A percentile compares a stretch with the other conserved stretches of the same genome.
Conservation (phyloP, 2,797 vertebrate species). For the Eurystomus glaucurus region DNA sequence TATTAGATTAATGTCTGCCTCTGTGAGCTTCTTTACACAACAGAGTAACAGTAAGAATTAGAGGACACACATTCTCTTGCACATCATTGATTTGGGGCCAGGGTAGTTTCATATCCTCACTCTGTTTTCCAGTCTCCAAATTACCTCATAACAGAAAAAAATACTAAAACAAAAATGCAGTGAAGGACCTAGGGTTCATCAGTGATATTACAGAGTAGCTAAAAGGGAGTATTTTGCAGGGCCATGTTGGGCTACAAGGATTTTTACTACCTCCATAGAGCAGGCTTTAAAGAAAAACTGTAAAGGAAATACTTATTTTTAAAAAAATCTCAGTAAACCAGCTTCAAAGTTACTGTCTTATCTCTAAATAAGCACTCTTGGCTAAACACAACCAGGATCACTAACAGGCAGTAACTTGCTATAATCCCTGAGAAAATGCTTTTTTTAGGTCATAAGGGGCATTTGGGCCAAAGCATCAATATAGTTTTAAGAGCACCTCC, state of each 20-base stretch:
- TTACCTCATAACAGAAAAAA: not conserved
- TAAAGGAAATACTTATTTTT: not conserved
- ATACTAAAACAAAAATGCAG: not conserved
- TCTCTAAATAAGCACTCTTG: not conserved
- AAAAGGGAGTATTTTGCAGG: not conserved
- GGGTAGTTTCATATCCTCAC: not conserved
- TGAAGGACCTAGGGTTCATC: not conserved
- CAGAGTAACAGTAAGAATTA: constrained; percentile 11
- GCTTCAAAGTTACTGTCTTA: not conserved
- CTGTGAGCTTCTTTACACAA: not conserved
- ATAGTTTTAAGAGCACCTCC: not conserved
- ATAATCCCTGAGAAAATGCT: not conserved
- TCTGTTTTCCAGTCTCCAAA: not conserved
- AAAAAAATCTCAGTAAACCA: not conserved
- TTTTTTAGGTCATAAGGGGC: not conserved
- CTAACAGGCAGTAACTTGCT: not conserved
- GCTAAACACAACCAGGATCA: not conserved
- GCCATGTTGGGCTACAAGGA: not conserved
- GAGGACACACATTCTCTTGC: not conserved
- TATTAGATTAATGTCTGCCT: constrained; percentile 55
- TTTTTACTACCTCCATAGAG: not conserved
- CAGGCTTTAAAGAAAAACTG: not conserved
- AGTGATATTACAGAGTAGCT: not conserved
- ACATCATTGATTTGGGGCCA: not conserved
- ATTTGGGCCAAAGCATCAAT: not conserved